A percentile compares a stretch with the other conserved stretches of the same genome.
Conservation (phyloP, 2,888 invertebrate species). For the Melieria omissa region DNA sequence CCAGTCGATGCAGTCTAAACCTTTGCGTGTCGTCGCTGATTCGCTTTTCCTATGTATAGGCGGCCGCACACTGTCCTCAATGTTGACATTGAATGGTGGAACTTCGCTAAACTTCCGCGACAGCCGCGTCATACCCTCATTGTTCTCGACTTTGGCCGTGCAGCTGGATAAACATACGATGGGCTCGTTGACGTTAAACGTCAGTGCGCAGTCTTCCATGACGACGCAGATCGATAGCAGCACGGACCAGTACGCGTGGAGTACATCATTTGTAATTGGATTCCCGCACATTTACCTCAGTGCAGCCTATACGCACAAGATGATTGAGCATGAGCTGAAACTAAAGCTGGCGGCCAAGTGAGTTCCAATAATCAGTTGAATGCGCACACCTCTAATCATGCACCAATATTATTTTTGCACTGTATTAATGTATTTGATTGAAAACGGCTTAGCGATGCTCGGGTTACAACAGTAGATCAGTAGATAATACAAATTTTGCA, state of each 20-base stretch:
- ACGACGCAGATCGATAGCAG: slow-evolving; percentile 84
- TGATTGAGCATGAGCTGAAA: slow-evolving; percentile 82
- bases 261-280: slow-evolving; percentile 83
- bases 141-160: slow-evolving; percentile 83
- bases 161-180: slow-evolving; percentile 89
- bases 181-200: slow-evolving; percentile 87
- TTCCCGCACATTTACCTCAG: slow-evolving; percentile 82
- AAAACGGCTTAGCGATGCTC: too few relatives aligned
- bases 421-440: too few relatives aligned
- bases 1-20: too few relatives aligned
- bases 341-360: slow-evolving; percentile 82
- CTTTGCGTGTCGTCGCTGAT: background rate
- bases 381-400: too few relatives aligned
- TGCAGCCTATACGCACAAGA: slow-evolving; percentile 81
- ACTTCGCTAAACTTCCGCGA: slow-evolving; percentile 81
- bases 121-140: slow-evolving; percentile 79
- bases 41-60: slow-evolving; percentile 41
- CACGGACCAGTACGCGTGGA: slow-evolving; percentile 75
- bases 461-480: too few relatives aligned
- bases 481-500: too few relatives aligned
- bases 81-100: slow-evolving; percentile 72
- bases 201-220: slow-evolving; percentile 78
- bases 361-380: slow-evolving; percentile 61
- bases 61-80: slow-evolving; percentile 54
- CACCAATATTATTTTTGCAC: too few relatives aligned